Evolutionary conservation across 1,140 invertebrate genomes (phyloP), one percentile per base, ranked within the genome.

Genomic region (Cardiocondyla obscurior): DNA sequence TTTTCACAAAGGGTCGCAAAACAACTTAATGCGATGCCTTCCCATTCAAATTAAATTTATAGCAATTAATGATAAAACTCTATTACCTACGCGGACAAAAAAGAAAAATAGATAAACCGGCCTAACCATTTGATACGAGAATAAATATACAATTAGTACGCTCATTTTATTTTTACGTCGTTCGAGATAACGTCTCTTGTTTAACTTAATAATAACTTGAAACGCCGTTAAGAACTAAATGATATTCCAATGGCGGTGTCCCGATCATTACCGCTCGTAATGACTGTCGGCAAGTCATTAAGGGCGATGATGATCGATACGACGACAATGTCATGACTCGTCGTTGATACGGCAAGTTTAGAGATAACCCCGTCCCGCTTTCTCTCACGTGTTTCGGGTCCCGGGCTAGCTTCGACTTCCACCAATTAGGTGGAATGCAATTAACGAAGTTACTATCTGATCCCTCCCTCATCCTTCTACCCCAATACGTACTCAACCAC

Each of bases 401-500:
- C 28, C 16, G 19, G 19, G 42, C 19, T 57, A 25, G 28, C 69
- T 51, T 82, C 12, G 72, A 44, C 72, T 42, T 39, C 53, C 46
- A 67, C 36, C 85, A 86, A 86, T 86, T 84, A 84, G 76, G 28
- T 84, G 82, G 62, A 84, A 86, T 74, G 83, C 74, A 67, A 84
- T 86, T 86, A 86, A 86, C 82, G 28, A 84, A 81, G 60, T 83
- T 81, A 60, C 82, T 44, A 39, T 85, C 58, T 79, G 44, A 58
- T 49, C 60, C 42, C 55, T 55, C 44, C 19, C 28, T 42, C 46
- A 30, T 30, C 49, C 36, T 76, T 49, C 42, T 25, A 62, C 33
- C 42, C n/a, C 16, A 16, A 10, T 53, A 60, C 81, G 60, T 83
- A 67, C 19, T 39, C 36, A 51, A 39, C 36, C 55, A 33, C 55